phyloP scores from a whole-genome alignment of 1,140 invertebrate genomes.

The Atta colombica region DNA sequence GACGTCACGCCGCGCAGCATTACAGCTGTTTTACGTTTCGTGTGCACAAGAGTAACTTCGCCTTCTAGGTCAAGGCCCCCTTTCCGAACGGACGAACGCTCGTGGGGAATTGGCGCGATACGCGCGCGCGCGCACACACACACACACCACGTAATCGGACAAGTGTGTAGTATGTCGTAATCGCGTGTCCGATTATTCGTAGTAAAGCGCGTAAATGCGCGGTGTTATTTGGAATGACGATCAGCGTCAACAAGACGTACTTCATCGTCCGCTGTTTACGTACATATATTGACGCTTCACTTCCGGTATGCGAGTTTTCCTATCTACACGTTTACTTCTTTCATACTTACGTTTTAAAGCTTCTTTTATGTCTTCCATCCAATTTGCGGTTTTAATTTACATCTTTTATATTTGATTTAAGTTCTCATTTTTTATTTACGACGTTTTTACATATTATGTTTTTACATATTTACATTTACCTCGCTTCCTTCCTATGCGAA shows the following conservation, averaged over 20 bases:
- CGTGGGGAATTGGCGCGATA: neutral
- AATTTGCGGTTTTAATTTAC: too few relatives aligned
- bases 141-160: too few relatives aligned
- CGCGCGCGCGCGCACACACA: neutral
- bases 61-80: constrained; percentile 72
- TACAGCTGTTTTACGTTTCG: constrained; percentile 70
- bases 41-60: constrained; percentile 70
- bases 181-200: neutral
- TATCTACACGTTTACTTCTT: too few relatives aligned
- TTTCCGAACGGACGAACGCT: constrained; percentile 19
- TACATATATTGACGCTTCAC: neutral
- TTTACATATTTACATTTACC: too few relatives aligned
- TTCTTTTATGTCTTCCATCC: too few relatives aligned
- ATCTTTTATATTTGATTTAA: too few relatives aligned
- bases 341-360: too few relatives aligned
- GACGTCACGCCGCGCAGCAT: neutral
- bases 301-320: neutral
- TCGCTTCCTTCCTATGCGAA: too few relatives aligned
- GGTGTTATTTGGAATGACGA: neutral
- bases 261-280: neutral
- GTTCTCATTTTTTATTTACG: too few relatives aligned
- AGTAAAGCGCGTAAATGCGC: constrained; percentile 2
- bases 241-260: neutral
- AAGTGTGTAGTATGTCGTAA: neutral
- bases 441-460: too few relatives aligned